Base-by-base conservation (phyloP, 1,140 invertebrate genomes). In the Psilanteris sp. region DNA sequence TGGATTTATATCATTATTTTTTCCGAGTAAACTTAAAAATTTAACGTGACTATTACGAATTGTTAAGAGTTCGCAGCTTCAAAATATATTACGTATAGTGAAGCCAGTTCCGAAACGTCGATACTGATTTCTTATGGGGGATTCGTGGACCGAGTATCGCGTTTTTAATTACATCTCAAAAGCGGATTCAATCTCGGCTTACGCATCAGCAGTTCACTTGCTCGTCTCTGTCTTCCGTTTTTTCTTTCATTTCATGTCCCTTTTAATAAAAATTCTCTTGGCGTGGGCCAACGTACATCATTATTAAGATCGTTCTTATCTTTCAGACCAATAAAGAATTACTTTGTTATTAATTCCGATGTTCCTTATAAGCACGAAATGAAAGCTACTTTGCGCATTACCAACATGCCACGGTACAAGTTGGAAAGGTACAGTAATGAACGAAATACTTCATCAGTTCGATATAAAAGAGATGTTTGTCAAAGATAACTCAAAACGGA, bases 101-200 rank as follows among this genome's bases (percentile, higher is more conserved):
- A 52, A 73, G 44, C 36, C 8, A 34, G 16, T 13, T 27, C 13
- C 15, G 29, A 73, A 48, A 74, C 59, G 59, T 43, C 37, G 39
- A 67, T 54, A 37, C 52, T 41, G 59, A 72, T 59, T 62, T 61
- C 43, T 24, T 52, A 44, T 32, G 57, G 83, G 84, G 85, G 82
- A 85, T 85, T 85, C 81, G 84, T 85, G 83, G 83, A 80, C 80
- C 79, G 82, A 82, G 83, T 87, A 75, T 87, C 83, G 79, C 81
- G 80, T 84, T 86, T 86, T 87, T 87, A 87, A 87, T 87, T 87
- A 87, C 86, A 85, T 84, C 75, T 81, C 79, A 74, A 87, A 87
- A 86, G 84, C 81, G 83, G 86, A 87, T 86, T 73, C 71, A 68
- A 67, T 73, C 57, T 78, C 64, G 44, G 39, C 75, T 70, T 66